Evolutionary conservation across 2,888 invertebrate species (phyloP).

Genomic region (Cremastinae sp.): DNA sequence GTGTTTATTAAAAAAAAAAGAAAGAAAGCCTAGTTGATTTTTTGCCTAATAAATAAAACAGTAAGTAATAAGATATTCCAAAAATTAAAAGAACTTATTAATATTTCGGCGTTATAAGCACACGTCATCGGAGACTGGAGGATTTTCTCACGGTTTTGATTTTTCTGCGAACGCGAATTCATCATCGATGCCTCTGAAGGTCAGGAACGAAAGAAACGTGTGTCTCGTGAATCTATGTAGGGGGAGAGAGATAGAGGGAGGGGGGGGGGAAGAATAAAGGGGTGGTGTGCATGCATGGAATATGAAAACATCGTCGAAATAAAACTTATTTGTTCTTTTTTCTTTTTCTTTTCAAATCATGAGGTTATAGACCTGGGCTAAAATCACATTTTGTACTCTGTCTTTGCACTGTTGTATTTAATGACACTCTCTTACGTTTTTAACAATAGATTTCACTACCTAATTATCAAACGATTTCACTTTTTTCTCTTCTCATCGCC

Average conservation of each 20-base stretch:
- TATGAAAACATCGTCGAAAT: neutral
- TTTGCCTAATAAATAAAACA: too few relatives aligned
- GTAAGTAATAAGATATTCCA: too few relatives aligned
- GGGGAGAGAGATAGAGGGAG: too few relatives aligned
- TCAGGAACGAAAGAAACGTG: neutral
- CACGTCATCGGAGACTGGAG: neutral
- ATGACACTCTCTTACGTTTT: constrained; percentile 69
- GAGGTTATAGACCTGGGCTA: constrained; percentile 44
- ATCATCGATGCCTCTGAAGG: neutral
- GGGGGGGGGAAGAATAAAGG: too few relatives aligned
- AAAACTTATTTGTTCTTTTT: neutral
- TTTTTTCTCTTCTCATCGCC: constrained; percentile 49
- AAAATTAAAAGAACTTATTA: too few relatives aligned
- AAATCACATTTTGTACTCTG: constrained; percentile 71
- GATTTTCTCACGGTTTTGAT: too few relatives aligned
- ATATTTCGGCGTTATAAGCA: constrained; percentile 14
- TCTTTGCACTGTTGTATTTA: constrained; percentile 74
- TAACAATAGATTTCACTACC: constrained; percentile 64
- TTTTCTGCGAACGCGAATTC: too few relatives aligned
- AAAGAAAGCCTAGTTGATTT: too few relatives aligned
- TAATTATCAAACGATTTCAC: constrained; percentile 57
- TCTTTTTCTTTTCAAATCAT: neutral
- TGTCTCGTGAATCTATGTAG: too few relatives aligned
- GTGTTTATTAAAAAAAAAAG: too few relatives aligned
- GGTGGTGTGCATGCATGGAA: neutral